Conservation (phyloP, 1,140 invertebrate genomes). For the Drosophila arizonae region DNA sequence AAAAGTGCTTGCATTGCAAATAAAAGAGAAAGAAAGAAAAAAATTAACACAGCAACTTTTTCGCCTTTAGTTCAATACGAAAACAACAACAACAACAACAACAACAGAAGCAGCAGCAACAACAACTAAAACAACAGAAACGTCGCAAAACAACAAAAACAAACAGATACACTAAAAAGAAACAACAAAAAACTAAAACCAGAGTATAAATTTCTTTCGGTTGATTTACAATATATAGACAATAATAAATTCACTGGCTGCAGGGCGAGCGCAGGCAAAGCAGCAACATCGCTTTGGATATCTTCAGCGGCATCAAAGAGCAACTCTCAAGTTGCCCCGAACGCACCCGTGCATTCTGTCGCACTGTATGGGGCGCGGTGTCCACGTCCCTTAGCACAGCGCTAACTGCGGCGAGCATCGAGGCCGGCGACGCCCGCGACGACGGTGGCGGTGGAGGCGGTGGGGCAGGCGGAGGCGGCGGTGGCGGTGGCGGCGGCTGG, state of each 20-base stretch:
- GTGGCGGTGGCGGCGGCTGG: constrained; percentile 41
- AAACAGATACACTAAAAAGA: constrained; percentile 27
- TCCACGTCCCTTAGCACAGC: constrained; percentile 79
- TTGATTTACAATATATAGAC: constrained; percentile 32
- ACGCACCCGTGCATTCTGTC: constrained; percentile 75
- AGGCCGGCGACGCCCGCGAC: constrained; percentile 52
- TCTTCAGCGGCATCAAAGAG: constrained; percentile 78
- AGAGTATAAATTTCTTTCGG: constrained; percentile 36
- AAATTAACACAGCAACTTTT: constrained; percentile 61
- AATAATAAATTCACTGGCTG: constrained; percentile 37
- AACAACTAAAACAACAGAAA: neutral
- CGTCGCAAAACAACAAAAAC: neutral
- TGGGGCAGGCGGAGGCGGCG: constrained; percentile 24
- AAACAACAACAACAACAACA: constrained; percentile 1
- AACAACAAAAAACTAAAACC: constrained; percentile 7
- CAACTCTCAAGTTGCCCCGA: constrained; percentile 83
- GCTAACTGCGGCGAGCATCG: constrained; percentile 71
- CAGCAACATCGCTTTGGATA: constrained; percentile 78
- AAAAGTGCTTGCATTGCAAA: constrained; percentile 68
- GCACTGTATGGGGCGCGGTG: constrained; percentile 80
- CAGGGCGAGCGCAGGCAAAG: constrained; percentile 33
- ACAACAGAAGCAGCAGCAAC: no score
- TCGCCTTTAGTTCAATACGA: constrained; percentile 15
- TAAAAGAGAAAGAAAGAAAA: constrained; percentile 34
- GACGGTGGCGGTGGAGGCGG: constrained; percentile 58